Percentiles rank a stretch among this genome's conserved stretches.
Conservation (phyloP, 2,113 vertebrate genomes). For the Chaetura pelagica region DNA sequence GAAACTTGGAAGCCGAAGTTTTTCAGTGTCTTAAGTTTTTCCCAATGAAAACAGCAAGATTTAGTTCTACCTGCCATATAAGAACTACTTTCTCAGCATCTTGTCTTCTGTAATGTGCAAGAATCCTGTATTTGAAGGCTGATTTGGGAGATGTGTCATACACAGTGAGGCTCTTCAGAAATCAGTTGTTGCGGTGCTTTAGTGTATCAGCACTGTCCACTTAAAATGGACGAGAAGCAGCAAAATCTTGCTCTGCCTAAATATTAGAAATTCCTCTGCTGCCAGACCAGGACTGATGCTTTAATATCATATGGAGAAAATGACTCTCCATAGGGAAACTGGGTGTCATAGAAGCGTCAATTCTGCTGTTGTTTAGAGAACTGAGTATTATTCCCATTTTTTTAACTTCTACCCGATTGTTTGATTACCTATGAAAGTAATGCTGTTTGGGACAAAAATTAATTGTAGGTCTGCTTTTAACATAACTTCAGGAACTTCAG, state of each 20-base stretch:
- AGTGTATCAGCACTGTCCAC: background rate
- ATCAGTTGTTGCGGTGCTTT: background rate
- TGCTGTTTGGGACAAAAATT: background rate
- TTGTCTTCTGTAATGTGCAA: background rate
- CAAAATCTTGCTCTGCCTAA: background rate
- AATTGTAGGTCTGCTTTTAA: background rate
- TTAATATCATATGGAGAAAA: background rate
- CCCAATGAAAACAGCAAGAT: background rate
- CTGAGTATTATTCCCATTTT: background rate
- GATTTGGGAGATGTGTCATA: background rate
- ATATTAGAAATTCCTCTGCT: background rate
- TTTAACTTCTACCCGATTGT: background rate
- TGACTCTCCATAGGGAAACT: background rate
- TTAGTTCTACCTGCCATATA: background rate
- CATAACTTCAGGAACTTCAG: background rate
- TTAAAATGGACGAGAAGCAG: background rate
- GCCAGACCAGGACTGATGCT: background rate
- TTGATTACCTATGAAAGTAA: background rate
- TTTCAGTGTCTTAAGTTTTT: background rate
- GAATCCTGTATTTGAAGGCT: background rate
- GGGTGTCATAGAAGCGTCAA: background rate
- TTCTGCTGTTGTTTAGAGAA: background rate
- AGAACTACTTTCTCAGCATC: background rate
- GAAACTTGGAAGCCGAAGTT: background rate
- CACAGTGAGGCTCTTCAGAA: background rate